phyloP scores from a whole-genome alignment of 2,888 invertebrate species.

The Biston stratarius region DNA sequence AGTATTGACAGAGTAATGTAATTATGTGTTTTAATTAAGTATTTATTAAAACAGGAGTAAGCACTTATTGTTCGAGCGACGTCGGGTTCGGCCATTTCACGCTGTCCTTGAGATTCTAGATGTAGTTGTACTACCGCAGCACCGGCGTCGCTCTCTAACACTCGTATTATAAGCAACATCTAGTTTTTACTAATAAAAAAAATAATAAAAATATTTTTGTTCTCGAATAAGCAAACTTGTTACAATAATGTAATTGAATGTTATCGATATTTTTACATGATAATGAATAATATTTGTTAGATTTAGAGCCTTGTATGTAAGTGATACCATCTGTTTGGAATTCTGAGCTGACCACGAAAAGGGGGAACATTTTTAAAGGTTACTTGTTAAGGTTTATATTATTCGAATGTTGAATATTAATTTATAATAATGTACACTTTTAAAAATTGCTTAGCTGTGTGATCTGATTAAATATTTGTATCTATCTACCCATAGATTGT shows the following conservation, averaged over 20 bases:
- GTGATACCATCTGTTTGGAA: slow-evolving; percentile 71
- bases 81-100: slow-evolving; percentile 62
- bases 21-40: slow-evolving; percentile 77
- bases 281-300: slow-evolving; percentile 70
- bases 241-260: slow-evolving; percentile 77
- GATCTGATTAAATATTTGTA: slow-evolving; percentile 82
- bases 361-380: slow-evolving; percentile 82
- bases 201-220: slow-evolving; percentile 78
- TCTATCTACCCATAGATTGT: slow-evolving; percentile 83
- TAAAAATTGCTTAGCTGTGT: slow-evolving; percentile 82
- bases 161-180: slow-evolving; percentile 70
- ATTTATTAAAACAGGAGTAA: slow-evolving; percentile 78
- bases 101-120: slow-evolving; percentile 61
- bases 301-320: slow-evolving; percentile 63
- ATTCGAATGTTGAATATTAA: slow-evolving; percentile 80
- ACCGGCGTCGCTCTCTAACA: slow-evolving; percentile 66
- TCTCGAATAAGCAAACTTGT: slow-evolving; percentile 78
- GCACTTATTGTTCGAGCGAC: slow-evolving; percentile 66
- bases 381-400: slow-evolving; percentile 82
- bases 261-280: slow-evolving; percentile 81
- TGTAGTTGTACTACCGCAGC: slow-evolving; percentile 58
- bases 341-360: slow-evolving; percentile 65
- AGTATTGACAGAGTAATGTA: slow-evolving; percentile 77
- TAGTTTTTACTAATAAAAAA: slow-evolving; percentile 82
- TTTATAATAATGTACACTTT: slow-evolving; percentile 81